phyloP scores from a whole-genome alignment of 2,888 invertebrate genomes.

The Plagodis pulveraria region DNA sequence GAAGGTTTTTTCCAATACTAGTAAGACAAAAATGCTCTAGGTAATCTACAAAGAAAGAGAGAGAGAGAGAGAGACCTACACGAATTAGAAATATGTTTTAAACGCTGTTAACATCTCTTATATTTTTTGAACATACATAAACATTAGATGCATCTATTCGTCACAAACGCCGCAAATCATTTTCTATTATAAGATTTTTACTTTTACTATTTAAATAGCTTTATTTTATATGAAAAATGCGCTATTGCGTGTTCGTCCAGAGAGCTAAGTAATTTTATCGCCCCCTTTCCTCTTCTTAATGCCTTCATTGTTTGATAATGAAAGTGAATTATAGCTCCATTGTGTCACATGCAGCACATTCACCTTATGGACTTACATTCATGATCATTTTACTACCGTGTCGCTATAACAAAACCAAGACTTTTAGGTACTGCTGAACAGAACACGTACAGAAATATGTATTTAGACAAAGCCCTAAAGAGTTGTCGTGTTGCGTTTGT shows the following conservation, averaged over 20 bases:
- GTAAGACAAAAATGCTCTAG: no score
- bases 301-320: slow-evolving; percentile 55
- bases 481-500: background rate
- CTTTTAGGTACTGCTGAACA: no score
- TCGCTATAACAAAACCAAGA: background rate
- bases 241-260: slow-evolving; percentile 10
- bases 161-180: no score
- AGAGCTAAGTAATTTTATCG: slow-evolving; percentile 51
- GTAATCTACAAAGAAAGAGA: no score
- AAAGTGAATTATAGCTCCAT: slow-evolving; percentile 58
- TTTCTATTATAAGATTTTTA: no score
- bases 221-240: background rate
- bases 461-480: slow-evolving; percentile 5
- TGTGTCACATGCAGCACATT: slow-evolving; percentile 36
- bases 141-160: no score
- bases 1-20: no score
- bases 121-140: no score
- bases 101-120: no score
- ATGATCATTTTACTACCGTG: background rate
- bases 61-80: no score
- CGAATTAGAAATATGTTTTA: no score
- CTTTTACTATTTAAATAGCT: no score
- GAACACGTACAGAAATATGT: background rate
- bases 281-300: slow-evolving; percentile 43
- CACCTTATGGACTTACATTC: background rate